These are phyloP conservation scores for Acheta domesticus DNA, from an alignment of 2,888 invertebrate genomes.

Conservation along the genomic window DNA sequence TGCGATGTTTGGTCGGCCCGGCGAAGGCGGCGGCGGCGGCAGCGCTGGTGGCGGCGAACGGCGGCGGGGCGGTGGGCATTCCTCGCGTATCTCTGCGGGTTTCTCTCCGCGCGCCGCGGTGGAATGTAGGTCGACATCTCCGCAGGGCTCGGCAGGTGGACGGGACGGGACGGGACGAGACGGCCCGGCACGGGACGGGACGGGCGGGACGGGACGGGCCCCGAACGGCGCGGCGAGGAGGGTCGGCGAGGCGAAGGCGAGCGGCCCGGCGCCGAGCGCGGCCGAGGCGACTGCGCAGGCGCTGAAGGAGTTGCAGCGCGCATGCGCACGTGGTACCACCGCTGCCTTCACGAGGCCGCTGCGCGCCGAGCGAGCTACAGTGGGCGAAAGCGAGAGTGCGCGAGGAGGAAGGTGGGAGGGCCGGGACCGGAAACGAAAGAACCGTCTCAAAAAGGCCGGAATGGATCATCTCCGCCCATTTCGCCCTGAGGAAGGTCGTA, in stretches of 20 bases:
- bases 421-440: neutral
- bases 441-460: too few species aligned
- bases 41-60: too few species aligned
- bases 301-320: neutral
- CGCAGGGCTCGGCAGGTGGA: constrained; percentile 9
- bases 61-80: neutral
- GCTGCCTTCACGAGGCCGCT: neutral
- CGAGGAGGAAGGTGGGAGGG: neutral
- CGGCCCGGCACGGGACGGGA: neutral
- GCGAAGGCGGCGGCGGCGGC: neutral
- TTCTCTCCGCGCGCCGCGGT: neutral
- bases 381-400: neutral
- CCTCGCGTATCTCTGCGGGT: constrained; percentile 3
- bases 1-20: constrained; percentile 1
- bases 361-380: neutral
- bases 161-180: neutral
- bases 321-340: neutral
- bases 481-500: too few species aligned
- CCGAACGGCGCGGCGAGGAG: too few species aligned
- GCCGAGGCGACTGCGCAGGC: neutral
- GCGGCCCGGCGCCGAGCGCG: neutral
- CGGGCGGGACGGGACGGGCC: too few species aligned
- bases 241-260: too few species aligned
- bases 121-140: constrained; percentile 11
- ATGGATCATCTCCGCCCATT: too few species aligned